These are phyloP conservation scores for Mionectes olivaceus DNA, from an alignment of 2,797 vertebrate species.

Conservation along the genomic window DNA sequence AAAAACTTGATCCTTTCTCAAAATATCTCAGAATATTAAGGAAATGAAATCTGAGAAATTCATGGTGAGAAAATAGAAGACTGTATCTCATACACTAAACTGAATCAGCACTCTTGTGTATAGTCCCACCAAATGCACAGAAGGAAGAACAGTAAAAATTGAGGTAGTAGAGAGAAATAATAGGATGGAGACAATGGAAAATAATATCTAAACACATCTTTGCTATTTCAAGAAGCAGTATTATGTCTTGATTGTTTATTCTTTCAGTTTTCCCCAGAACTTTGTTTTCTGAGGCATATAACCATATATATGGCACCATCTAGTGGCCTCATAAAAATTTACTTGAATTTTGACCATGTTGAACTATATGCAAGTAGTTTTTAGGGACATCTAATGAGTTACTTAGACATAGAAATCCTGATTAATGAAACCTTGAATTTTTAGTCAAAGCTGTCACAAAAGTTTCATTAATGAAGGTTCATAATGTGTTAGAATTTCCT, in stretches of 20 bases:
- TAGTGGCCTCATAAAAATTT: conserved; percentile 21
- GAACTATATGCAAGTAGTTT: background rate
- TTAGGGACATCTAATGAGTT: background rate
- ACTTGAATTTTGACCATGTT: background rate
- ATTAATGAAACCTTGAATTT: background rate
- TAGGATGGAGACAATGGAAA: background rate
- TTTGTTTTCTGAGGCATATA: background rate
- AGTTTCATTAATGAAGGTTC: background rate
- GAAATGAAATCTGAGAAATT: background rate
- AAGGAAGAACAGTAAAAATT: background rate
- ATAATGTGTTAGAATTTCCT: rapidly evolving
- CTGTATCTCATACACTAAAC: background rate
- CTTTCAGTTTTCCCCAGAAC: background rate
- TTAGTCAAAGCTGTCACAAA: rapidly evolving
- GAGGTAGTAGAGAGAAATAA: background rate
- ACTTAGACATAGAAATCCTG: background rate
- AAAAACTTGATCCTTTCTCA: background rate
- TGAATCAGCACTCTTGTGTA: background rate
- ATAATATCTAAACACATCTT: background rate
- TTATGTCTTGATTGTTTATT: rapidly evolving
- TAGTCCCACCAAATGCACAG: background rate
- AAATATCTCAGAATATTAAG: background rate
- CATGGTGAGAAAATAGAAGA: background rate
- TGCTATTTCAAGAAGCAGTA: background rate
- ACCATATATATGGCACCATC: conserved; percentile 22